Conservation (phyloP, 2,113 vertebrate species). For the Caracal caracal region DNA sequence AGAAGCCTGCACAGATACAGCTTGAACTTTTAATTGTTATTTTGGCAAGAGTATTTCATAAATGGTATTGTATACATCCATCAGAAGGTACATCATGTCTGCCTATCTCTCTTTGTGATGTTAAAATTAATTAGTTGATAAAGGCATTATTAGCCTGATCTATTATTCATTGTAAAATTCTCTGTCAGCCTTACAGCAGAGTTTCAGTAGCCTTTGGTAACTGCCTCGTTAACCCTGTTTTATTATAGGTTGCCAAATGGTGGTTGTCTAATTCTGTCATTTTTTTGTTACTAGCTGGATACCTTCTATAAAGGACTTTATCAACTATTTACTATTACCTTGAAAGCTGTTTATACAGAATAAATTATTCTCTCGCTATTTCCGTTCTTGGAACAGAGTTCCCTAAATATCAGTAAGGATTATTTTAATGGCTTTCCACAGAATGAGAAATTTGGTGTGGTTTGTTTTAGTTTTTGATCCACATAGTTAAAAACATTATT, state of each 20-base stretch:
- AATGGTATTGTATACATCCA: neutral
- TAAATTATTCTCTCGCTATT: constrained; percentile 35
- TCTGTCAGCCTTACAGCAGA: neutral
- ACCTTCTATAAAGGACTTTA: constrained; percentile 41
- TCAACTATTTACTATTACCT: neutral
- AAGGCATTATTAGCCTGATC: neutral
- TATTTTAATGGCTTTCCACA: constrained; percentile 48
- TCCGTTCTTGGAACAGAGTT: constrained; percentile 37
- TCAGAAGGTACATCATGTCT: neutral
- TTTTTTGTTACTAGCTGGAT: constrained; percentile 36
- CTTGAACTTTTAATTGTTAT: constrained; percentile 28
- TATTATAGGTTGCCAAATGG: constrained; percentile 10
- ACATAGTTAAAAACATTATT: constrained; percentile 28
- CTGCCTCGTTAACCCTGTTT: constrained; percentile 42
- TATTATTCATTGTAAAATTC: constrained; percentile 40
- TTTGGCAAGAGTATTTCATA: constrained; percentile 48
- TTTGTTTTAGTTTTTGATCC: constrained; percentile 41
- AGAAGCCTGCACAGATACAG: neutral
- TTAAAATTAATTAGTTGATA: constrained; percentile 38
- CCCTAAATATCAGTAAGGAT: neutral
- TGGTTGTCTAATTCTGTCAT: constrained; percentile 45
- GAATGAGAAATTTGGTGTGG: constrained; percentile 27
- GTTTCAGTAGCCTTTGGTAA: constrained; percentile 9
- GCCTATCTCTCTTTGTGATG: neutral
- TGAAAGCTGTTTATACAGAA: neutral